These are phyloP conservation scores for Blastobasis adustella DNA, from an alignment of 2,888 invertebrate species.

Conservation along the genomic window DNA sequence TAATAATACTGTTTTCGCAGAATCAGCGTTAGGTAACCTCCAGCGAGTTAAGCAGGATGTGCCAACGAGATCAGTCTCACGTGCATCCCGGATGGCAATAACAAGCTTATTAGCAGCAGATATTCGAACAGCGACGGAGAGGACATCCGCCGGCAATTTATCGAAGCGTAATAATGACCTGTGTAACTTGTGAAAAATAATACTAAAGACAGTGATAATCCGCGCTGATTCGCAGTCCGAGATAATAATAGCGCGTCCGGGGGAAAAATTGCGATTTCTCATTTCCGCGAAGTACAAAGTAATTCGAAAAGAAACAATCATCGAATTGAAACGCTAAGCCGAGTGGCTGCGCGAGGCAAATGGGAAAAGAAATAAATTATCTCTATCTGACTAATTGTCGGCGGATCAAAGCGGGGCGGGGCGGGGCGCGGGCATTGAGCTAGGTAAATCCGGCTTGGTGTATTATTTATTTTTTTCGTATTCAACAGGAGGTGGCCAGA, in stretches of 20 bases:
- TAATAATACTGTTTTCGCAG: no score
- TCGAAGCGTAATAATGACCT: no score
- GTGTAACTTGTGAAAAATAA: constrained; percentile 19
- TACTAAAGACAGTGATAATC: constrained; percentile 22
- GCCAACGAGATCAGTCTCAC: constrained; percentile 14
- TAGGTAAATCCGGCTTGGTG: constrained; percentile 55
- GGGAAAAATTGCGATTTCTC: constrained; percentile 34
- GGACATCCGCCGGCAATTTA: no score
- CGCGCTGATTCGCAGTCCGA: constrained; percentile 26
- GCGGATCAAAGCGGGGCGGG: constrained; percentile 57
- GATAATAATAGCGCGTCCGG: constrained; percentile 28
- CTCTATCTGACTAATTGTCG: constrained; percentile 65
- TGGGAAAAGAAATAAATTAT: constrained; percentile 62
- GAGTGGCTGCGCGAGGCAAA: constrained; percentile 40
- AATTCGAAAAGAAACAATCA: constrained; percentile 41
- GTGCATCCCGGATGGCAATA: constrained; percentile 29
- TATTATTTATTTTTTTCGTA: constrained; percentile 39
- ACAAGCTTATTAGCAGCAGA: constrained; percentile 14
- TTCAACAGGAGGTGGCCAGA: constrained; percentile 10
- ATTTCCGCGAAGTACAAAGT: constrained; percentile 33
- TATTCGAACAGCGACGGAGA: constrained; percentile 1
- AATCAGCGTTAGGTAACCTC: no score
- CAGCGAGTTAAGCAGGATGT: neutral
- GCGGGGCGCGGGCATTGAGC: constrained; percentile 20
- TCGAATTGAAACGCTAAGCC: constrained; percentile 52